Evolutionary conservation across 2,888 invertebrate genomes (phyloP).

Genomic region (Thereva nobilitata): DNA sequence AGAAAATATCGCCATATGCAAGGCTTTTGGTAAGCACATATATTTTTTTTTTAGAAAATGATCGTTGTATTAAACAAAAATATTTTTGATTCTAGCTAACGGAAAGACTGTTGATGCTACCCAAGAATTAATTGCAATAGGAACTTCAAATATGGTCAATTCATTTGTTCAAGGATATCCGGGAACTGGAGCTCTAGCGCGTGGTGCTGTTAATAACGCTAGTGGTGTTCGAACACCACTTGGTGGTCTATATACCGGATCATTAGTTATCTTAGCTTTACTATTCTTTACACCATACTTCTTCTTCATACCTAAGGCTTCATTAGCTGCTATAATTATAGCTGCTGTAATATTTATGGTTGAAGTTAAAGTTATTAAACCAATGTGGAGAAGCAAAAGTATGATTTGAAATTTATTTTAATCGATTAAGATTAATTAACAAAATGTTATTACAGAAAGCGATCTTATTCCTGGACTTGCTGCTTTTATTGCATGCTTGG

Average conservation of each 20-base stretch:
- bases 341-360: slow-evolving; percentile 92
- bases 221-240: slow-evolving; percentile 87
- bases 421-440: neutral
- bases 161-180: slow-evolving; percentile 85
- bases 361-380: slow-evolving; percentile 81
- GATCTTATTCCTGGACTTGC: slow-evolving; percentile 84
- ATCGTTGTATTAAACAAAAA: neutral
- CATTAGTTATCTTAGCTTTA: slow-evolving; percentile 81
- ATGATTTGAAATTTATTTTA: slow-evolving; percentile 54
- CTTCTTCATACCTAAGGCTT: slow-evolving; percentile 82
- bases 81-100: slow-evolving; percentile 60
- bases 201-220: slow-evolving; percentile 86
- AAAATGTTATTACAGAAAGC: slow-evolving; percentile 66
- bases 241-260: slow-evolving; percentile 80
- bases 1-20: slow-evolving; percentile 90
- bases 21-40: slow-evolving; percentile 62
- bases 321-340: slow-evolving; percentile 87
- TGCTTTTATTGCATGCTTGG: slow-evolving; percentile 83
- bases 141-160: slow-evolving; percentile 76
- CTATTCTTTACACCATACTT: slow-evolving; percentile 87
- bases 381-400: slow-evolving; percentile 91
- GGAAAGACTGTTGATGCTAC: slow-evolving; percentile 86
- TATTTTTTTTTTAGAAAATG: neutral
- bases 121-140: slow-evolving; percentile 88
- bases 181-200: slow-evolving; percentile 79